These are phyloP conservation scores for Oreochromis grahami DNA, from an alignment of 2,797 vertebrate species.

Conservation along the genomic window DNA sequence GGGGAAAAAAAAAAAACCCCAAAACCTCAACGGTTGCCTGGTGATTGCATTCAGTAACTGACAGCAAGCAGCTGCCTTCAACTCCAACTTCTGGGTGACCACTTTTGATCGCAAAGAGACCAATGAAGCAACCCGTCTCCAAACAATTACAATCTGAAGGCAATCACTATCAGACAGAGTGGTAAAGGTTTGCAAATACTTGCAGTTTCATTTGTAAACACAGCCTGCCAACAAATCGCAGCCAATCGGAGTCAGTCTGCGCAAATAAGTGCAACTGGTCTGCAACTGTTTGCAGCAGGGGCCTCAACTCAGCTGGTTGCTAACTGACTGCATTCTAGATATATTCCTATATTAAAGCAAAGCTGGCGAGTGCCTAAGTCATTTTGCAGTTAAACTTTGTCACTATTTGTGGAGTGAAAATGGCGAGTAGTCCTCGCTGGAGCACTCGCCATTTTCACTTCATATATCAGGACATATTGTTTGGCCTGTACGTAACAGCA, in stretches of 20 bases:
- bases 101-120: not conserved
- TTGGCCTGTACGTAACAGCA: not conserved
- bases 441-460: not conserved
- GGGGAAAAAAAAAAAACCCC: not conserved
- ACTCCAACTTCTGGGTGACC: not conserved
- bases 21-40: not conserved
- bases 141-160: not conserved
- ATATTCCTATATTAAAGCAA: not conserved
- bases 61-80: not conserved
- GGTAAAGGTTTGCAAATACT: accelerated
- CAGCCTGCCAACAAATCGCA: not conserved
- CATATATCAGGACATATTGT: not conserved
- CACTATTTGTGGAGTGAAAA: not conserved
- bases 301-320: not conserved
- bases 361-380: too few relatives aligned
- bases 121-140: not conserved
- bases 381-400: accelerated
- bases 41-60: not conserved
- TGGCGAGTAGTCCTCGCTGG: not conserved
- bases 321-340: not conserved
- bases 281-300: not conserved
- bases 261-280: not conserved
- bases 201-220: not conserved
- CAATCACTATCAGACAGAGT: not conserved
- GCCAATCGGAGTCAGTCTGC: not conserved